Evolutionary conservation across 37 sponge, comb jelly and placozoan species (phyloP), one percentile per base, ranked within the genome.

Genomic region (Haliclona indistincta): DNA sequence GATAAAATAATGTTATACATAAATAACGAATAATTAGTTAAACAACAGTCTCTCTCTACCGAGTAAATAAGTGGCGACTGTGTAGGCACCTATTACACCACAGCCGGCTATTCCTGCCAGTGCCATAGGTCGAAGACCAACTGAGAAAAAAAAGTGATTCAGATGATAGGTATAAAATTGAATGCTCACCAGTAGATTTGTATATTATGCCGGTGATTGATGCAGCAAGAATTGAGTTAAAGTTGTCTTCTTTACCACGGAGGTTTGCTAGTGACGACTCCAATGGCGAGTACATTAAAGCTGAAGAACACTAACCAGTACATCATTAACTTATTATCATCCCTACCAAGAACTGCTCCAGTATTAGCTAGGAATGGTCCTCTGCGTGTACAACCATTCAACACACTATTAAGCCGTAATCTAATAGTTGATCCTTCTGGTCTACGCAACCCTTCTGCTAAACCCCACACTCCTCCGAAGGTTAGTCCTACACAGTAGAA

Each of bases 351-450:
- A 36, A 90, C 86, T 36, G 82, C 91, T 0, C 76, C 33, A 20
- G 60, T 90, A 74, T 90, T 90, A 2, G 66, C 91, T 35, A 85
- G 62, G 73, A 85, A 90, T 0, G 91, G 91, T 30, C 91, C 91
- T 77, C 91, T 76, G 53, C 87, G 47, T 25, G 91, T 85, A 29
- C 75, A 56, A 17, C 91, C 82, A 49, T 90, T 90, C 4, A 90
- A 19, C 0, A 93, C 39, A 23, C 62, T 68, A n/a, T 72, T 93
- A 22, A 56, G 35, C 32, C 82, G 75, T 56, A 81, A 41, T 20
- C 77, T 82, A 8, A 15, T 3, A 0, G 73, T 85, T 17, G 26
- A 54, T 1, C 73, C 89, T 35, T 76, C 85, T 0, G 58, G 51
- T 22, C 43, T 78, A 28, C 45, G 32, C 62, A 93, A 6, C 3